Evolutionary conservation across 2,113 vertebrate genomes (phyloP), one percentile per base, ranked within the genome.

Genomic region (Benitochromis conjunctus): DNA sequence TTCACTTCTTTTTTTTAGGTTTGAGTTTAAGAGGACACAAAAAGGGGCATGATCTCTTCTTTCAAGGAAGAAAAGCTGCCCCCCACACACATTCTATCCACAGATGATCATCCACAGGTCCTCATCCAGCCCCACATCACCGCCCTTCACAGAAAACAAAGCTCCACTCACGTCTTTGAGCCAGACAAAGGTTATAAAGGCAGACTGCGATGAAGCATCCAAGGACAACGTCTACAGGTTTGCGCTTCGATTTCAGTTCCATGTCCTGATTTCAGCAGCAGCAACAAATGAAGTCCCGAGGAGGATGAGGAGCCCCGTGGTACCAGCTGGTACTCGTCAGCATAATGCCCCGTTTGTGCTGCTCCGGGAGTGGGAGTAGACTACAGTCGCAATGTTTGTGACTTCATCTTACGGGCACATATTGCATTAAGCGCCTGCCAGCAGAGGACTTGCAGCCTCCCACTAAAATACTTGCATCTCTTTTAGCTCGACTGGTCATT

Each of bases 311-410:
- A 94, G 92, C 87, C 92, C 69, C 79, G 90, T 95, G 95, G 95
- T 94, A 96, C 96, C 94, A 95, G 95, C 94, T 95, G 96, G 95
- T 95, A 96, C 96, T 91, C 84, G 82, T 86, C 84, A 93, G 94
- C 93, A 96, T 96, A 96, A 96, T 91, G 95, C 81, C 90, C 86
- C 18, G 89, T 94, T 95, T 96, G 96, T 96, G 93, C 92, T 95
- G 91, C 78, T 88, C 83, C 82, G 87, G 76, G 86, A 95, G 95
- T 96, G 95, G 96, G 94, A 95, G 95, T 94, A 83, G 90, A 95
- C 94, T 95, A 95, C 94, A 94, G 94, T 91, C n/a, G 91, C 94
- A 85, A 92, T 93, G 95, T 96, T 95, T 96, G 95, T 96, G 95
- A 96, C 95, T 95, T 96, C 94, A 95, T 95, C 94, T 95, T 92